Conservation (phyloP, 2,888 invertebrate genomes). For the Ormyrus rosae region DNA sequence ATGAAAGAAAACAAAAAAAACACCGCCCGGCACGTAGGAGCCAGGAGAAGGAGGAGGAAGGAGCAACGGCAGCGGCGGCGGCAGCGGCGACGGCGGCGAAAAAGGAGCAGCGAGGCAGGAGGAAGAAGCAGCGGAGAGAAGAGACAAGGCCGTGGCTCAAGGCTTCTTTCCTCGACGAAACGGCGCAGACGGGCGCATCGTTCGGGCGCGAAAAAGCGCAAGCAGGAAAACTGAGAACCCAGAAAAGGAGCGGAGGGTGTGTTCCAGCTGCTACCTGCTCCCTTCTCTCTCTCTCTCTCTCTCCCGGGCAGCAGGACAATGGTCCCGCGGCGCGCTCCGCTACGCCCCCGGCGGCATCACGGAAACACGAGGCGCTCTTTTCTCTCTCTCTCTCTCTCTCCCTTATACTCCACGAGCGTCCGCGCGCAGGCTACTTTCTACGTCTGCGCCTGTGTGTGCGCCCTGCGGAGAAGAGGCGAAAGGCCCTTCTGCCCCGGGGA, state of each 20-base stretch:
- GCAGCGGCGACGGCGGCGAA: too few relatives aligned
- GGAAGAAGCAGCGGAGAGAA: too few relatives aligned
- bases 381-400: background rate
- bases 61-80: background rate
- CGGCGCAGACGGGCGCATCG: background rate
- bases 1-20: background rate
- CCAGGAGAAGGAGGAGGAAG: background rate
- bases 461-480: background rate
- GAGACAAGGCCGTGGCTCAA: conserved; percentile 36
- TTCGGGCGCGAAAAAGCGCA: conserved; percentile 34
- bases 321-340: conserved; percentile 42
- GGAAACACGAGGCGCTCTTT: conserved; percentile 26
- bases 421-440: conserved; percentile 20
- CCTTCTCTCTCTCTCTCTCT: background rate
- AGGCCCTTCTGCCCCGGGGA: too few relatives aligned
- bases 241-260: conserved; percentile 19
- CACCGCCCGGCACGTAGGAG: background rate
- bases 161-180: conserved; percentile 17
- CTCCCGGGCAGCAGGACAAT: conserved; percentile 37
- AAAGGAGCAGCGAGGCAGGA: too few relatives aligned
- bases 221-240: conserved; percentile 48
- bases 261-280: conserved; percentile 49
- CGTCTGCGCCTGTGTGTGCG: too few relatives aligned
- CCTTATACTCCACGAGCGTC: too few relatives aligned
- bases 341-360: conserved; percentile 17